phyloP scores from a whole-genome alignment of 1,140 invertebrate species.

The Dendrolimus kikuchii region DNA sequence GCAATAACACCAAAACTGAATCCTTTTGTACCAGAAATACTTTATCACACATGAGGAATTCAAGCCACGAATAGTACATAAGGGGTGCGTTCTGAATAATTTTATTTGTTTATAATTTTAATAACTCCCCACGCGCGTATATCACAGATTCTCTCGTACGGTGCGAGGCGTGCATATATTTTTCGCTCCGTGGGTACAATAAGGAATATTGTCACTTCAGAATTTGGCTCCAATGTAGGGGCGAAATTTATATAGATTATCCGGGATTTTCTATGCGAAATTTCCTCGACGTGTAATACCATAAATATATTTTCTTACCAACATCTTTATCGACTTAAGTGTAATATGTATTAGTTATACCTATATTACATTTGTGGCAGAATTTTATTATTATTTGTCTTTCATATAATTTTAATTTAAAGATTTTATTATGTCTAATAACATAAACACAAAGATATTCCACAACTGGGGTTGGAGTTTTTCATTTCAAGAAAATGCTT shows the following conservation, averaged over 20 bases:
- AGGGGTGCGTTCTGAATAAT: conserved; percentile 56
- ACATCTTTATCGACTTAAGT: conserved; percentile 1
- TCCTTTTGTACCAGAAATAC: background rate
- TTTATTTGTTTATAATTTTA: conserved; percentile 72
- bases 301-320: conserved; percentile 47
- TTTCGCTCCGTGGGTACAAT: conserved; percentile 52
- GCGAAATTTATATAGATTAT: conserved; percentile 60
- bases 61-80: conserved; percentile 33
- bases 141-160: conserved; percentile 16
- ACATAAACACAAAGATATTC: no score
- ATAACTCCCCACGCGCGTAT: conserved; percentile 54
- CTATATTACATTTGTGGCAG: no score
- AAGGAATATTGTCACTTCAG: conserved; percentile 64
- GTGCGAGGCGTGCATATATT: conserved; percentile 53
- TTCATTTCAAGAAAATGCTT: no score
- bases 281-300: conserved; percentile 27
- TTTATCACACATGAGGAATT: conserved; percentile 39
- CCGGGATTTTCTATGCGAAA: conserved; percentile 50
- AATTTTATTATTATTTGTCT: no score
- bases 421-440: no score
- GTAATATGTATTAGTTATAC: no score
- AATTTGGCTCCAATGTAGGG: conserved; percentile 40
- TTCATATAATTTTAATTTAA: no score
- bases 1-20: background rate
- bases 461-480: no score